phyloP scores from a whole-genome alignment of 2,888 invertebrate genomes.

The Drosophila fulvimacula region DNA sequence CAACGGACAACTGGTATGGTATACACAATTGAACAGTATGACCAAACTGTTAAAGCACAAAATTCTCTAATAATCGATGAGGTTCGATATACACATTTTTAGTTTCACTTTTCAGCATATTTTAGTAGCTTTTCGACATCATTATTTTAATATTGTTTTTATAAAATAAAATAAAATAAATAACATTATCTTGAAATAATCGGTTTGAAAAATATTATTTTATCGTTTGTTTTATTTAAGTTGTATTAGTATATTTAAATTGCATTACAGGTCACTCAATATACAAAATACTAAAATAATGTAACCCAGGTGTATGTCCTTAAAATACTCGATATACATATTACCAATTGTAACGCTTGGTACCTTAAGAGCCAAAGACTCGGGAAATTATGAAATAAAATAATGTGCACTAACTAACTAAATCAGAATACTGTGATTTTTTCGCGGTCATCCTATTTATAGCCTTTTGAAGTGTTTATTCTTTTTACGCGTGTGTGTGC shows the following conservation, averaged over 20 bases:
- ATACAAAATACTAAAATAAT: background rate
- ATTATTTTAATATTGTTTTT: no score
- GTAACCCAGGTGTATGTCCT: background rate
- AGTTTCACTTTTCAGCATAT: background rate
- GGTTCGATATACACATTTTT: background rate
- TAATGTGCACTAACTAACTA: slow-evolving; percentile 10
- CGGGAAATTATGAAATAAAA: background rate
- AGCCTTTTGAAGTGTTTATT: slow-evolving; percentile 21
- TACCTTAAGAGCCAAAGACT: background rate
- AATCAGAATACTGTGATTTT: slow-evolving; percentile 26
- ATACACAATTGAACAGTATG: slow-evolving; percentile 50
- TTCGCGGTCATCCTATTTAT: slow-evolving; percentile 30
- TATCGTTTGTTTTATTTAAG: background rate
- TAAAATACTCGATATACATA: background rate
- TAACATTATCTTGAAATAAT: background rate
- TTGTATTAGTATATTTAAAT: background rate
- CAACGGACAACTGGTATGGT: slow-evolving; percentile 39
- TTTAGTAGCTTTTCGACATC: background rate
- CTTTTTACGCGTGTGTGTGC: background rate
- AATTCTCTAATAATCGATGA: background rate
- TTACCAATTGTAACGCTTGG: background rate
- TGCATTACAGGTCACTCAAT: background rate
- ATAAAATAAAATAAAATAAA: background rate
- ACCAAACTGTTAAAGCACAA: slow-evolving; percentile 4
- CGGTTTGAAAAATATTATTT: background rate